These are phyloP conservation scores for Adela reaumurella DNA, from an alignment of 2,888 invertebrate genomes.

Conservation along the genomic window DNA sequence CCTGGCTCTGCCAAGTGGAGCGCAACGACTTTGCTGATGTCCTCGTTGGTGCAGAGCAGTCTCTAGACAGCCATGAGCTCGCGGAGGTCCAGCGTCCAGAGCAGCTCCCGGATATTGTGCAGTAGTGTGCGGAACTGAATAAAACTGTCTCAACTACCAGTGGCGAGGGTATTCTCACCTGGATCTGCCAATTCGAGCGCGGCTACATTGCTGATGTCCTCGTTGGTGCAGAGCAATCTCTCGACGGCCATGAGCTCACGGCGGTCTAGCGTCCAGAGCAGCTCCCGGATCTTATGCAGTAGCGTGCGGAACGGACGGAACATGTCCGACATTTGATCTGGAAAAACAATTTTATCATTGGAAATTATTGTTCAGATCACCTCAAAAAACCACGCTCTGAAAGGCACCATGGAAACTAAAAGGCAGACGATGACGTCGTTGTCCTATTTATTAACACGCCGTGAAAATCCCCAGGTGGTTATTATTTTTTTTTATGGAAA, in stretches of 20 bases:
- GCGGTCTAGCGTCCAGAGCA: conserved; percentile 83
- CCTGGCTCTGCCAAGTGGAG: conserved; percentile 30
- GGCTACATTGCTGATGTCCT: conserved; percentile 61
- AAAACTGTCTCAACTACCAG: conserved; percentile 96
- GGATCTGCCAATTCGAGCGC: conserved; percentile 32
- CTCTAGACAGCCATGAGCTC: conserved; percentile 86
- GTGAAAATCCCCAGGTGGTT: too few relatives aligned
- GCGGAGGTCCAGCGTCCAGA: conserved; percentile 81
- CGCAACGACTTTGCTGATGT: conserved; percentile 49
- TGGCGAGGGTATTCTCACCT: not conserved
- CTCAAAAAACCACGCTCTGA: too few relatives aligned
- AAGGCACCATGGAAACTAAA: too few relatives aligned
- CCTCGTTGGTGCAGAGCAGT: conserved; percentile 87
- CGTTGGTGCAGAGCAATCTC: conserved; percentile 85
- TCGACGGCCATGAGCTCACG: conserved; percentile 84
- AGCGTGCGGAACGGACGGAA: conserved; percentile 91
- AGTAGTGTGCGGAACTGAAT: conserved; percentile 87
- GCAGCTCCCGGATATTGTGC: conserved; percentile 85
- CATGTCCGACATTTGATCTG: conserved; percentile 90
- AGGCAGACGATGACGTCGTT: too few relatives aligned
- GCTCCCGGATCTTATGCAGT: conserved; percentile 85
- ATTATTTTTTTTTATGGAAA: too few relatives aligned
- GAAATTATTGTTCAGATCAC: too few relatives aligned
- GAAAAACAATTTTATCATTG: conserved; percentile 15
- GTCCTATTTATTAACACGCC: too few relatives aligned